phyloP scores from a whole-genome alignment of 2,888 invertebrate species.

The Embidobia sp. region DNA sequence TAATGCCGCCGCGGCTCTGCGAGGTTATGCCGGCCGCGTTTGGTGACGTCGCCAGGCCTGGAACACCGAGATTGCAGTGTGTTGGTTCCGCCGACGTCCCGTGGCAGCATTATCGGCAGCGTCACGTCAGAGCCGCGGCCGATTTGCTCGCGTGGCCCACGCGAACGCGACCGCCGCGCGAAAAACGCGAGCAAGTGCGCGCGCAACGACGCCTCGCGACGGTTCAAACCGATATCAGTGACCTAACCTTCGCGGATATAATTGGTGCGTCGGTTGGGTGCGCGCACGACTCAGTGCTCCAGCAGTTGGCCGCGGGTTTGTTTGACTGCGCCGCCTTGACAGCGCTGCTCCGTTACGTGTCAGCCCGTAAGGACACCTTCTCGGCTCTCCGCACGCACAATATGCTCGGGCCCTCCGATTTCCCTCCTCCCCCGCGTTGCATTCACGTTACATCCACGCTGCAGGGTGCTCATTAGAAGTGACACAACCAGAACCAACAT shows the following conservation, averaged over 20 bases:
- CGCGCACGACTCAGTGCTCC: too few species aligned
- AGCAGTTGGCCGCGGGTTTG: too few species aligned
- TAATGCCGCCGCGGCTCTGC: slow-evolving; percentile 49
- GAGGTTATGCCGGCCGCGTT: slow-evolving; percentile 64
- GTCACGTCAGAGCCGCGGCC: not conserved
- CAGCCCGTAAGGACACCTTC: too few species aligned
- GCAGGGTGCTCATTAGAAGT: too few species aligned
- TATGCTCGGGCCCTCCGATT: too few species aligned
- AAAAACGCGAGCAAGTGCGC: slow-evolving; percentile 43
- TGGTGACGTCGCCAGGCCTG: slow-evolving; percentile 62
- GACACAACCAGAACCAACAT: too few species aligned
- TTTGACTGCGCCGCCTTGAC: too few species aligned
- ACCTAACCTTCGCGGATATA: slow-evolving; percentile 64
- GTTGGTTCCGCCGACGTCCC: not conserved
- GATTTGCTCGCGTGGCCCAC: slow-evolving; percentile 3
- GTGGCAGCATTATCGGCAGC: not conserved
- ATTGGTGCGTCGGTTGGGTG: slow-evolving; percentile 60
- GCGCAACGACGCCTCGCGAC: slow-evolving; percentile 56
- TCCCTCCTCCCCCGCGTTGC: too few species aligned
- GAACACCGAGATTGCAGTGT: slow-evolving; percentile 38
- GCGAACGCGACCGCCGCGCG: slow-evolving; percentile 16
- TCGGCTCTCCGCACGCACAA: too few species aligned
- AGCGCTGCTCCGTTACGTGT: too few species aligned
- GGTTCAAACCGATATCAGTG: slow-evolving; percentile 59
- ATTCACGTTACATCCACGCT: too few species aligned